phyloP scores from a whole-genome alignment of 2,797 vertebrate species.

The Sebastes alutus region DNA sequence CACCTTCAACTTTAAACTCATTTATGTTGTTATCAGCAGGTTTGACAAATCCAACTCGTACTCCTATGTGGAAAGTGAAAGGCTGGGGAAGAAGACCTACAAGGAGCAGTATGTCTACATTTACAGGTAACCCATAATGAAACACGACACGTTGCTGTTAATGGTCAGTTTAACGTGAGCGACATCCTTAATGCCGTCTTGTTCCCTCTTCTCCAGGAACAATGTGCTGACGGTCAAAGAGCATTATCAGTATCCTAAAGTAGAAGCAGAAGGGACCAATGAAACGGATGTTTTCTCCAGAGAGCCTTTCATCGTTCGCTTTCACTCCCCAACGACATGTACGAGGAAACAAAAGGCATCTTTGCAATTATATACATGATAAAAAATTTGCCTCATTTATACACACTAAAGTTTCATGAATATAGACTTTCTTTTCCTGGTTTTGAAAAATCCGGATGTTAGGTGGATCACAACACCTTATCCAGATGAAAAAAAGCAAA shows the following conservation, averaged over 20 bases:
- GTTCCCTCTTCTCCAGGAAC: slow-evolving; percentile 62
- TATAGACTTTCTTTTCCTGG: background rate
- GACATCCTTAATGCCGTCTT: background rate
- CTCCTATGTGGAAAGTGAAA: slow-evolving; percentile 80
- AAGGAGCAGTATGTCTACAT: slow-evolving; percentile 90
- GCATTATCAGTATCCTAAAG: slow-evolving; percentile 78
- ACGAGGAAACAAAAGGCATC: slow-evolving; percentile 16
- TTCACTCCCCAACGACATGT: slow-evolving; percentile 84
- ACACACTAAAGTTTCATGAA: background rate
- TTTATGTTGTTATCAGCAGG: slow-evolving; percentile 57
- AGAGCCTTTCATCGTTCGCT: slow-evolving; percentile 82
- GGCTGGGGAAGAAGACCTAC: slow-evolving; percentile 84
- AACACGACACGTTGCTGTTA: background rate
- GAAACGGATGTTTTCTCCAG: slow-evolving; percentile 80
- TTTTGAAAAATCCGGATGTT: background rate
- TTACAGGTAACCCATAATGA: slow-evolving; percentile 79
- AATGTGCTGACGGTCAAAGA: slow-evolving; percentile 81
- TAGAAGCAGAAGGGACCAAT: slow-evolving; percentile 53
- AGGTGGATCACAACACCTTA: background rate
- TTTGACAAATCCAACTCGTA: slow-evolving; percentile 80
- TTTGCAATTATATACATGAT: background rate
- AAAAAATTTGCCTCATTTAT: background rate
- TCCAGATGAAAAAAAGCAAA: background rate
- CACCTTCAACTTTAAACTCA: background rate
- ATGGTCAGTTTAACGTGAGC: background rate